A percentile compares a stretch with the other conserved stretches of the same genome.
phyloP scores from a whole-genome alignment of 2,113 vertebrate species.

The Gymnarchus niloticus region DNA sequence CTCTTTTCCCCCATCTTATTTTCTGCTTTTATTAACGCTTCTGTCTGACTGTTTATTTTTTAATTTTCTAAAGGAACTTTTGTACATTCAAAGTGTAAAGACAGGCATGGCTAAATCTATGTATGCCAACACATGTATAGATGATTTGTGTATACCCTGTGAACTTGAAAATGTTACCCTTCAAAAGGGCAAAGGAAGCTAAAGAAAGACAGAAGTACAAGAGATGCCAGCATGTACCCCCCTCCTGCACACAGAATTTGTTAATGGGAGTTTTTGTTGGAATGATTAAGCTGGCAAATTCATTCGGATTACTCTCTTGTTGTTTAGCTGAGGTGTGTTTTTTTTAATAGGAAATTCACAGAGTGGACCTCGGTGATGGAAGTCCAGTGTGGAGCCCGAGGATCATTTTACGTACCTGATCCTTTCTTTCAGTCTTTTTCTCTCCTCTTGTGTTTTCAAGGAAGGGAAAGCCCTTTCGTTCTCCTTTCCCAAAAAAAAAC shows the following conservation, averaged over 20 bases:
- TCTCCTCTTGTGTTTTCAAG: slow-evolving; percentile 19
- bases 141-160: slow-evolving; percentile 25
- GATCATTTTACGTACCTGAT: slow-evolving; percentile 22
- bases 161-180: slow-evolving; percentile 26
- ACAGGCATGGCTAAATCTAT: slow-evolving; percentile 28
- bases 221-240: background rate
- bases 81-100: slow-evolving; percentile 3
- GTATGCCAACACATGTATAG: slow-evolving; percentile 25
- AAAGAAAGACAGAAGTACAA: background rate
- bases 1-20: background rate
- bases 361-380: slow-evolving; percentile 9
- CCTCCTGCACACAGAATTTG: background rate
- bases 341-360: slow-evolving; percentile 24
- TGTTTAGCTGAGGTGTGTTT: background rate
- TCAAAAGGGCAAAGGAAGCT: slow-evolving; percentile 23
- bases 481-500: slow-evolving; percentile 15
- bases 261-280: too few species aligned
- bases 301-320: background rate
- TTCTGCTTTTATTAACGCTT: slow-evolving; percentile 24
- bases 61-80: slow-evolving; percentile 16
- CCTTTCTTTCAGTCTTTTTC: slow-evolving; percentile 29
- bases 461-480: slow-evolving; percentile 28
- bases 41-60: slow-evolving; percentile 15
- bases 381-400: background rate
- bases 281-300: background rate